phyloP scores from a whole-genome alignment of 2,797 vertebrate species.

The Coluber constrictor region DNA sequence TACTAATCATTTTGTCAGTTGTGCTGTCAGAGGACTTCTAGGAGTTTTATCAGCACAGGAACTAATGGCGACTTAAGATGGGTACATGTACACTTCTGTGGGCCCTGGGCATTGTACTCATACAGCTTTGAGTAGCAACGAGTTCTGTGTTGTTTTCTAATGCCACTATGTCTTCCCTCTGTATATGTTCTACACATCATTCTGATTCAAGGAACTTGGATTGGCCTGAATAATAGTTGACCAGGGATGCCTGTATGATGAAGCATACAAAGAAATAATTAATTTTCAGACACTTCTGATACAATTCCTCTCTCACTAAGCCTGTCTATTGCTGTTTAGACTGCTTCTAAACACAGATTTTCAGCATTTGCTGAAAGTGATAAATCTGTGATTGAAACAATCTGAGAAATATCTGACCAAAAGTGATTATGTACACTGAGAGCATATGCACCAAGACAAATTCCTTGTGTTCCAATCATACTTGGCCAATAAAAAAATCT shows the following conservation, averaged over 20 bases:
- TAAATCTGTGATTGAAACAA: not conserved
- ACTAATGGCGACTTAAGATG: not conserved
- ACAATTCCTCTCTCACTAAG: not conserved
- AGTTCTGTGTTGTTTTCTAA: not conserved
- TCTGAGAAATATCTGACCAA: not conserved
- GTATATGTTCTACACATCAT: not conserved
- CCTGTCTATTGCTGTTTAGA: not conserved
- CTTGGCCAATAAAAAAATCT: too few species aligned
- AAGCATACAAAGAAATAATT: not conserved
- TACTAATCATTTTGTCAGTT: not conserved
- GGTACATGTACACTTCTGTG: not conserved
- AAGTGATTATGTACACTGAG: not conserved
- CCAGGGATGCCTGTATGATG: not conserved
- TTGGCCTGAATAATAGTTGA: not conserved
- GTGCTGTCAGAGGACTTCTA: not conserved
- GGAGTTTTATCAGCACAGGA: not conserved
- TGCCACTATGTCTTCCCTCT: not conserved
- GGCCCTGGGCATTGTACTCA: not conserved
- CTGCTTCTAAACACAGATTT: not conserved
- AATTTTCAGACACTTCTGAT: not conserved
- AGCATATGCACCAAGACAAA: too few species aligned
- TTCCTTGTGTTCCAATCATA: too few species aligned
- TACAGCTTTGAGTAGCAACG: not conserved
- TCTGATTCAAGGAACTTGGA: not conserved
- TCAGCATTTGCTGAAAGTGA: not conserved